Percentiles rank a stretch among this genome's conserved stretches.
Conservation (phyloP, 2,888 invertebrate genomes). For the Cephus spinipes region DNA sequence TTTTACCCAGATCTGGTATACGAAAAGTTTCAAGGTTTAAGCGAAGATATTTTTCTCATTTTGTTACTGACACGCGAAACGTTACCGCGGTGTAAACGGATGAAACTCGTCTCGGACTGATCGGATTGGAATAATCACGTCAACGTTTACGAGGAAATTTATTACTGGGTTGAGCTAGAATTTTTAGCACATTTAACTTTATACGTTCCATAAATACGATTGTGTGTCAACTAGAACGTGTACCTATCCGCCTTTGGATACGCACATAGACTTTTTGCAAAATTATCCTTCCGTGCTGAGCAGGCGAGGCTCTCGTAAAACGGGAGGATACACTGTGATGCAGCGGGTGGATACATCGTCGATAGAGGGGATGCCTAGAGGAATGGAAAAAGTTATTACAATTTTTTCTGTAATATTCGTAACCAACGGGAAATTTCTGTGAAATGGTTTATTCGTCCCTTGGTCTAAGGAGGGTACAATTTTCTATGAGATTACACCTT, state of each 20-base stretch:
- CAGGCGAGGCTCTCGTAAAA: not conserved
- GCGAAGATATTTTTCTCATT: not conserved
- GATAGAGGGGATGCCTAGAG: not conserved
- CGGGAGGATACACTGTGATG: not conserved
- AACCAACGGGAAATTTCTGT: not conserved
- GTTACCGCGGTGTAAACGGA: slow-evolving; percentile 27
- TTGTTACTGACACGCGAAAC: slow-evolving; percentile 26
- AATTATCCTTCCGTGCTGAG: not conserved
- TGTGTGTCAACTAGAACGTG: slow-evolving; percentile 8
- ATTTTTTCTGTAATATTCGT: not conserved
- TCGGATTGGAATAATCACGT: slow-evolving; percentile 38
- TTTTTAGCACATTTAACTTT: slow-evolving; percentile 46
- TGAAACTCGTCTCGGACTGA: slow-evolving; percentile 20
- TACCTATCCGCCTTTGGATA: not conserved
- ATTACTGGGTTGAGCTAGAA: slow-evolving; percentile 35
- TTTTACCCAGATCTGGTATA: not conserved
- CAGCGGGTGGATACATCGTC: not conserved
- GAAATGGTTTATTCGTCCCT: not conserved
- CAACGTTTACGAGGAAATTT: slow-evolving; percentile 39
- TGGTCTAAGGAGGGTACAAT: not conserved
- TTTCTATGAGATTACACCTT: not conserved
- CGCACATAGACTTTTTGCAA: not conserved
- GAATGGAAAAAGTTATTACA: not conserved
- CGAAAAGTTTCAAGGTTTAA: not conserved
- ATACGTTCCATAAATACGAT: slow-evolving; percentile 31